Evolutionary conservation across 2,797 vertebrate species (phyloP), one percentile per base, ranked within the genome.

Genomic region (Pangasius djambal): DNA sequence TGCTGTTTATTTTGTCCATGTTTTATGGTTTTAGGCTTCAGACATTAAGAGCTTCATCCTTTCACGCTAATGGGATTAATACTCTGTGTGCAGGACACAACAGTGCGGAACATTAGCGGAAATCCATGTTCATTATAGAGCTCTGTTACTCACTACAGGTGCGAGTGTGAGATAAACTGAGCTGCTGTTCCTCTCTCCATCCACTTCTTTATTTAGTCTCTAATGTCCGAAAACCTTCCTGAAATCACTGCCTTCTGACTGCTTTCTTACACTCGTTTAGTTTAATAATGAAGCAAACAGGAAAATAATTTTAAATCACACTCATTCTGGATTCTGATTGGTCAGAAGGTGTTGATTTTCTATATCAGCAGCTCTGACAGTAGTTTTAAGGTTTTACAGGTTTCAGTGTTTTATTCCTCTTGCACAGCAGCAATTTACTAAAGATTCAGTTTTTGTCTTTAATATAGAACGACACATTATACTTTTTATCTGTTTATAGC

Each of bases 111-210:
- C 94, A 96, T 97, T 96, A 96, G 94, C 89, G 95, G 95, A 78
- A 97, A 97, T 97, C 95, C 94, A 97, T 96, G 94, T 94, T 96
- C 96, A 97, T 97, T 97, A 95, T 93, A 18, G 75, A 50, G 75
- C 92, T 95, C 96, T 94, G 97, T 97, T 97, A 96, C 93, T 95
- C 90, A 86, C 94, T 92, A 95, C 96, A 97, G 96, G 96, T 97
- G 97, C 96, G 96, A 93, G 96, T 94, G 95, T 85, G 89, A 97
- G 96, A 97, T 96, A 96, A 97, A 97, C 94, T 94, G 4, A 44
- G 8, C 50, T 61, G 52, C 31, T 37, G 18, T 22, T 61, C 74
- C 40, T 75, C 74, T 75, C 74, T 6, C 9, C 74, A 28, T 50
- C 74, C 1, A 28, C 74, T 1, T 28, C 74, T 75, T 15, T 48